Evolutionary conservation across 2,113 vertebrate genomes (phyloP).

Genomic region (Sigmodon hispidus): DNA sequence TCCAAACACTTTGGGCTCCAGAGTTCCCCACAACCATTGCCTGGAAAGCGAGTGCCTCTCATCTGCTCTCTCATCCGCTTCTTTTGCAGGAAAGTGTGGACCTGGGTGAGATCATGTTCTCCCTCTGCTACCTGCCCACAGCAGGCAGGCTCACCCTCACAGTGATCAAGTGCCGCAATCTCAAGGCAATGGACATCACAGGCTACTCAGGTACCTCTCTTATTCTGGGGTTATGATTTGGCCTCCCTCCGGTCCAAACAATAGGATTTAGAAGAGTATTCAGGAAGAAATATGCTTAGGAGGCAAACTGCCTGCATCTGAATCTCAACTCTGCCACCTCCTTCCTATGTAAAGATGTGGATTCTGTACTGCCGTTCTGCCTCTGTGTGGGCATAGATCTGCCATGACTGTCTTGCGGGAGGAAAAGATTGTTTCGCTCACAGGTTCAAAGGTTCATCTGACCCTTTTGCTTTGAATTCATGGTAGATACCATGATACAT

Average conservation of each 20-base stretch:
- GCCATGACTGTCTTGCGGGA: background rate
- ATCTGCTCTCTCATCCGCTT: conserved; percentile 80
- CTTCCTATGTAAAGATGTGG: background rate
- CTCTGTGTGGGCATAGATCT: background rate
- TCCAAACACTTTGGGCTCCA: background rate
- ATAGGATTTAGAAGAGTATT: background rate
- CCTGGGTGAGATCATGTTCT: conserved; percentile 99
- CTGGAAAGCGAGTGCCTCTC: background rate
- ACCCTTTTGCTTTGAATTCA: background rate
- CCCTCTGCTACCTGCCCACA: conserved; percentile 98
- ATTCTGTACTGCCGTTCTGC: background rate
- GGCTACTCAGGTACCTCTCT: conserved; percentile 94
- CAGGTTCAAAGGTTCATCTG: background rate
- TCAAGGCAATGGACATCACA: conserved; percentile 99
- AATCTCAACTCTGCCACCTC: background rate
- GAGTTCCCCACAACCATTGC: no score
- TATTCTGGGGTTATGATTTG: background rate
- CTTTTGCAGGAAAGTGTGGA: conserved; percentile 95
- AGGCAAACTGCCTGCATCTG: background rate
- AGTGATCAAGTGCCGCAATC: conserved; percentile 99
- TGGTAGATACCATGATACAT: background rate
- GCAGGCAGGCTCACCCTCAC: conserved; percentile 97
- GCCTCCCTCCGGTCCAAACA: background rate
- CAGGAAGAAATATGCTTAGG: background rate
- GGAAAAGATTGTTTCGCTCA: background rate